phyloP scores from a whole-genome alignment of 2,797 vertebrate species.

The Neosilurus mollespiculum region DNA sequence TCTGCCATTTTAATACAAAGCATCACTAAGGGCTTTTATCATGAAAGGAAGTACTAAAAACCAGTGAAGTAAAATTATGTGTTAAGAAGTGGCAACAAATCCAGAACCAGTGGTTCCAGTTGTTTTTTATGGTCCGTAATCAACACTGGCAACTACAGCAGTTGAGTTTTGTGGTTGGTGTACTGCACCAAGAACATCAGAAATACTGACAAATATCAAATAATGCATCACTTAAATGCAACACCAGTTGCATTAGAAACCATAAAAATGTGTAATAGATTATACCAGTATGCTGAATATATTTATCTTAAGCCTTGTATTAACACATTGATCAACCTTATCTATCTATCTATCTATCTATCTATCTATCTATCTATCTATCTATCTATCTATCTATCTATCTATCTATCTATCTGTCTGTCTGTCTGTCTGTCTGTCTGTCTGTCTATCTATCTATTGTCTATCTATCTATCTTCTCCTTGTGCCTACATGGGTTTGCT shows the following conservation, averaged over 20 bases:
- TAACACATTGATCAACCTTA: too few species aligned
- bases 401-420: too few species aligned
- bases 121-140: background rate
- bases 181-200: background rate
- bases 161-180: background rate
- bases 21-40: background rate
- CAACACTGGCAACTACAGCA: background rate
- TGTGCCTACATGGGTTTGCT: too few species aligned
- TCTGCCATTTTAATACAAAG: constrained; percentile 10
- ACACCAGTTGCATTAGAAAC: background rate
- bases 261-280: too few species aligned
- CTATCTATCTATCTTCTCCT: too few species aligned
- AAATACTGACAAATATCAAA: background rate
- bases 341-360: too few species aligned
- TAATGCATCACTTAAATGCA: background rate
- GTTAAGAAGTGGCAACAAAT: background rate
- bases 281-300: too few species aligned
- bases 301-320: too few species aligned
- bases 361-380: too few species aligned
- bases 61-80: background rate
- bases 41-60: background rate
- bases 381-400: too few species aligned
- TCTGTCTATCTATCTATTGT: too few species aligned
- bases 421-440: too few species aligned
- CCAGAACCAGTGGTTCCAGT: background rate